Percentiles rank a stretch among this genome's conserved stretches.
Conservation (phyloP, 53 echinoderm and acorn worm genomes). For the Hippasteria phrygiana region DNA sequence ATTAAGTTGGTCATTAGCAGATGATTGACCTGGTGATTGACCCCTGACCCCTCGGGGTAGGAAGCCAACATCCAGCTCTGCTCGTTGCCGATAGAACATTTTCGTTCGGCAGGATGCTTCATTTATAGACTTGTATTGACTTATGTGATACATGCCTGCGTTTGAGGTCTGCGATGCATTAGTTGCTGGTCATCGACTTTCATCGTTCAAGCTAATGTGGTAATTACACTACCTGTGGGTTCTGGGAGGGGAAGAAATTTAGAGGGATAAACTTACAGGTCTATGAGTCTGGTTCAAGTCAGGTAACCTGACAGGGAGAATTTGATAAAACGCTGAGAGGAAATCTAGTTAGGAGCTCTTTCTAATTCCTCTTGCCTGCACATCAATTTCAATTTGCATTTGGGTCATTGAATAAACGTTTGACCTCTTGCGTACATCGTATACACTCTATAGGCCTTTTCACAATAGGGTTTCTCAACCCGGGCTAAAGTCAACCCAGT, state of each 20-base stretch:
- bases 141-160: background rate
- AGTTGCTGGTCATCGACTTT: background rate
- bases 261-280: background rate
- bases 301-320: constrained; percentile 9
- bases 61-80: background rate
- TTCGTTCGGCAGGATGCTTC: background rate
- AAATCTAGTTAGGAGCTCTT: constrained; percentile 49
- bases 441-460: too few relatives aligned
- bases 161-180: background rate
- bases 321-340: constrained; percentile 30
- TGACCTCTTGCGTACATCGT: background rate
- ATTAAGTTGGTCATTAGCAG: background rate
- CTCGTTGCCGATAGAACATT: background rate
- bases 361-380: constrained; percentile 26
- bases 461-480: too few relatives aligned
- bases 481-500: too few relatives aligned
- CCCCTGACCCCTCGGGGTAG: background rate
- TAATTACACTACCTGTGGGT: background rate
- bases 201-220: background rate
- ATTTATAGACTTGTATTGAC: background rate
- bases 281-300: background rate
- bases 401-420: background rate
- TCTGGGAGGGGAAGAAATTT: background rate
- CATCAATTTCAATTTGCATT: constrained; percentile 48
- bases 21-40: background rate